A percentile compares a stretch with the other conserved stretches of the same genome.
phyloP scores from a whole-genome alignment of 2,113 vertebrate species.

The Chiloscyllium plagiosum region DNA sequence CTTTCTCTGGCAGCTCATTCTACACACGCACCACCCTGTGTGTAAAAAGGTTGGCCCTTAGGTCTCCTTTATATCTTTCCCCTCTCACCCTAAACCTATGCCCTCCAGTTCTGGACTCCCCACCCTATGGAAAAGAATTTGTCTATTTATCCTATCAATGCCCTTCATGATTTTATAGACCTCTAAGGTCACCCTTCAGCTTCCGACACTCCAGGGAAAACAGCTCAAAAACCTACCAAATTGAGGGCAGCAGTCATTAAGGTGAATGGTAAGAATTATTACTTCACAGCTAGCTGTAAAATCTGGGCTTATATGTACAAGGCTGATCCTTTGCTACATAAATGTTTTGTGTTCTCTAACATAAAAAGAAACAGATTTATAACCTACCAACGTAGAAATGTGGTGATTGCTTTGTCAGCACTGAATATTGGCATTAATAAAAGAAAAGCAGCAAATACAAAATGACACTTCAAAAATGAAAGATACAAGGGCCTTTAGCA shows the following conservation, averaged over 20 bases:
- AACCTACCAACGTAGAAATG: not conserved
- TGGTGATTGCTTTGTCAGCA: not conserved
- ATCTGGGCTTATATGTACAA: not conserved
- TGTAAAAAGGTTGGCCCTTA: too few species aligned
- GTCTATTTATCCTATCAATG: too few species aligned
- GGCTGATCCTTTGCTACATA: not conserved
- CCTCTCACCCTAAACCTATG: too few species aligned
- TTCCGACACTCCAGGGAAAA: too few species aligned
- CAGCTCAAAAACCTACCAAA: not conserved
- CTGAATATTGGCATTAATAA: not conserved
- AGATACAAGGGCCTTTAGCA: not conserved
- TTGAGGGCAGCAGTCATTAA: not conserved
- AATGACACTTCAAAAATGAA: not conserved
- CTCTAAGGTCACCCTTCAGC: too few species aligned
- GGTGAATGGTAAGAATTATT: not conserved
- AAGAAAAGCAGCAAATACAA: not conserved
- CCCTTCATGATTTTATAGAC: too few species aligned
- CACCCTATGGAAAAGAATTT: too few species aligned
- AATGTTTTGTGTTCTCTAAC: not conserved
- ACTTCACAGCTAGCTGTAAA: not conserved
- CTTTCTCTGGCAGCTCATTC: too few species aligned
- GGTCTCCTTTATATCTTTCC: too few species aligned
- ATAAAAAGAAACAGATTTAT: not conserved
- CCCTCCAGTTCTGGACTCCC: too few species aligned
- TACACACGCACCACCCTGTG: too few species aligned